phyloP scores from a whole-genome alignment of 1,140 invertebrate species.

The Protaetia brevitarsis region DNA sequence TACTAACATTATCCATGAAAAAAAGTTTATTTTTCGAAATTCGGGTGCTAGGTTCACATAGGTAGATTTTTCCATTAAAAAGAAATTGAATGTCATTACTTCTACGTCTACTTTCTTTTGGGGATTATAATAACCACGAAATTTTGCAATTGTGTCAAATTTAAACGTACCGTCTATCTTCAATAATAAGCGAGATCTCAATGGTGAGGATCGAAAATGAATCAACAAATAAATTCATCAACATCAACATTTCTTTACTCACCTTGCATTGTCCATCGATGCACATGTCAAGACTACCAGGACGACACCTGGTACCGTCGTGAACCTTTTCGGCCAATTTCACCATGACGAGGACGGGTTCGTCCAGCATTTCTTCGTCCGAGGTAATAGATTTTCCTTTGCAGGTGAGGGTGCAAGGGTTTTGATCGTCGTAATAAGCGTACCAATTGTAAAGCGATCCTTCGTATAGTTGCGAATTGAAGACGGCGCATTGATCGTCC shows the following conservation, averaged over 20 bases:
- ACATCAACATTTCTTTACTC: too few relatives aligned
- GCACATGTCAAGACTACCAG: constrained; percentile 83
- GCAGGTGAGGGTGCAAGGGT: constrained; percentile 83
- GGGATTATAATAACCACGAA: too few relatives aligned
- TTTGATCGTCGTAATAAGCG: constrained; percentile 78
- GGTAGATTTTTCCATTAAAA: too few relatives aligned
- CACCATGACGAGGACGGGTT: constrained; percentile 65
- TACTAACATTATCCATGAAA: too few relatives aligned
- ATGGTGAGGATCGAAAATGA: too few relatives aligned
- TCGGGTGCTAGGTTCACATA: too few relatives aligned
- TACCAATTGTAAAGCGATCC: constrained; percentile 80
- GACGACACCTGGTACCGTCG: constrained; percentile 82
- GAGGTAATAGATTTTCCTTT: constrained; percentile 54
- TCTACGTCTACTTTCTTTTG: too few relatives aligned
- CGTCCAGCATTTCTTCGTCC: constrained; percentile 41
- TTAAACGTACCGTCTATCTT: too few relatives aligned
- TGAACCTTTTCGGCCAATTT: constrained; percentile 77
- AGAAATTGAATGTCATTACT: too few relatives aligned
- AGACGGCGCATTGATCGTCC: constrained; percentile 77
- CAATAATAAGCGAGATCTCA: too few relatives aligned
- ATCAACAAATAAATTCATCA: not conserved
- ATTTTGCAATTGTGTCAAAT: too few relatives aligned
- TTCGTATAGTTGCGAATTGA: constrained; percentile 75
- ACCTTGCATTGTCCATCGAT: constrained; percentile 88
- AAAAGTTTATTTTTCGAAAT: too few relatives aligned